A percentile compares a stretch with the other conserved stretches of the same genome.
Conservation (phyloP, 1,140 invertebrate species). For the Drosophila leontia region DNA sequence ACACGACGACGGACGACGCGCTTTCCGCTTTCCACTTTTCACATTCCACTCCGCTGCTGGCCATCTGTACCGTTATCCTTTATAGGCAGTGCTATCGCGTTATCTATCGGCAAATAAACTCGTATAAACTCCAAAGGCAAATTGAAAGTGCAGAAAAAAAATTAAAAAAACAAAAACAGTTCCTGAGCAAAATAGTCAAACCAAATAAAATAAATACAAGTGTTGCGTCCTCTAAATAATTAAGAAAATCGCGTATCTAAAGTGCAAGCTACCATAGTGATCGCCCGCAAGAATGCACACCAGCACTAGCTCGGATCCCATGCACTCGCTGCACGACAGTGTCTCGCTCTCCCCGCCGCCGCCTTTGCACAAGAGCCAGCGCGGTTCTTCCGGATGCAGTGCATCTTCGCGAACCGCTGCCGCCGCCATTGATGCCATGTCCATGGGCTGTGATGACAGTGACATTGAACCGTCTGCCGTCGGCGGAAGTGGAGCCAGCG, state of each 20-base stretch:
- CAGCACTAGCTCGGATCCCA: slow-evolving; percentile 69
- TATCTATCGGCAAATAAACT: slow-evolving; percentile 11
- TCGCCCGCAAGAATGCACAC: slow-evolving; percentile 61
- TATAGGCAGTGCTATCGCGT: neutral
- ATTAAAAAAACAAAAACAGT: slow-evolving; percentile 42
- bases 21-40: slow-evolving; percentile 11
- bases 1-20: slow-evolving; percentile 65
- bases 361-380: slow-evolving; percentile 67
- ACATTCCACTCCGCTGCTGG: slow-evolving; percentile 20
- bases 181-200: slow-evolving; percentile 69
- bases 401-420: slow-evolving; percentile 51
- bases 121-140: slow-evolving; percentile 3
- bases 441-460: slow-evolving; percentile 69
- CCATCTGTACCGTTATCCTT: slow-evolving; percentile 38
- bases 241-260: slow-evolving; percentile 37
- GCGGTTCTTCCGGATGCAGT: slow-evolving; percentile 28
- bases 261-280: slow-evolving; percentile 22
- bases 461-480: slow-evolving; percentile 57
- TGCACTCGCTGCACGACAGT: slow-evolving; percentile 67
- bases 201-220: slow-evolving; percentile 40
- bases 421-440: slow-evolving; percentile 60
- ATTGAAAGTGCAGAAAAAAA: slow-evolving; percentile 15
- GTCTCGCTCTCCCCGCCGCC: slow-evolving; percentile 73
- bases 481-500: slow-evolving; percentile 38
- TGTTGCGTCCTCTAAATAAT: slow-evolving; percentile 66